These are phyloP conservation scores for Scaptomyza pallida DNA, from an alignment of 1,140 invertebrate species.

Conservation along the genomic window DNA sequence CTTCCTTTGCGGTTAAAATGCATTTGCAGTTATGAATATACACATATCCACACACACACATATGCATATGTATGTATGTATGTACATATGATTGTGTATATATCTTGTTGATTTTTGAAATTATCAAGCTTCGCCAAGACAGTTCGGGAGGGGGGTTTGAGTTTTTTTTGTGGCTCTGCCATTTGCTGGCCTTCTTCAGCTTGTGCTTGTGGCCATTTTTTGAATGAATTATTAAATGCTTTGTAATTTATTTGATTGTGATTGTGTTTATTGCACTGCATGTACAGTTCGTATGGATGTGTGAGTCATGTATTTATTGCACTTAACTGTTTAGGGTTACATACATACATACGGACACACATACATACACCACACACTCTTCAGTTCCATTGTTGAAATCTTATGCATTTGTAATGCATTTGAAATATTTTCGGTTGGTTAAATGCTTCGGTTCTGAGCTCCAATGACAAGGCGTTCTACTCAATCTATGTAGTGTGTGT, in stretches of 20 bases:
- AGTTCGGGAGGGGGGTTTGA: slow-evolving; percentile 22
- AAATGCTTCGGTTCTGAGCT: slow-evolving; percentile 33
- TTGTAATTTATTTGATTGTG: slow-evolving; percentile 82
- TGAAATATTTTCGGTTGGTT: slow-evolving; percentile 77
- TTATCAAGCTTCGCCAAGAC: slow-evolving; percentile 65
- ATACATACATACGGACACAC: slow-evolving; percentile 37
- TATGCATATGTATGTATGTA: slow-evolving; percentile 8
- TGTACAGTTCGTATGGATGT: slow-evolving; percentile 1
- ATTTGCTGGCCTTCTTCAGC: slow-evolving; percentile 42
- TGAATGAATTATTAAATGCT: slow-evolving; percentile 82
- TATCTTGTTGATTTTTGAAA: slow-evolving; percentile 82
- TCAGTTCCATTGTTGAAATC: slow-evolving; percentile 70
- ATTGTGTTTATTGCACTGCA: slow-evolving; percentile 55
- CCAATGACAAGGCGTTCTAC: slow-evolving; percentile 41
- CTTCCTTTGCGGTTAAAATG: slow-evolving; percentile 70
- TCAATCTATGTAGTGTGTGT: too few relatives aligned
- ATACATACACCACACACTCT: slow-evolving; percentile 34
- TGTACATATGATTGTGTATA: slow-evolving; percentile 5
- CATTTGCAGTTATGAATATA: slow-evolving; percentile 77
- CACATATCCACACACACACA: slow-evolving; percentile 6
- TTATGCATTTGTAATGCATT: slow-evolving; percentile 82
- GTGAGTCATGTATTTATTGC: slow-evolving; percentile 68
- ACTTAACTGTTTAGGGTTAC: slow-evolving; percentile 78
- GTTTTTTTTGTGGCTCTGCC: slow-evolving; percentile 32
- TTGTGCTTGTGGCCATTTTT: slow-evolving; percentile 72